Evolutionary conservation across 2,888 invertebrate genomes (phyloP).

Genomic region (Diaphora mendica): DNA sequence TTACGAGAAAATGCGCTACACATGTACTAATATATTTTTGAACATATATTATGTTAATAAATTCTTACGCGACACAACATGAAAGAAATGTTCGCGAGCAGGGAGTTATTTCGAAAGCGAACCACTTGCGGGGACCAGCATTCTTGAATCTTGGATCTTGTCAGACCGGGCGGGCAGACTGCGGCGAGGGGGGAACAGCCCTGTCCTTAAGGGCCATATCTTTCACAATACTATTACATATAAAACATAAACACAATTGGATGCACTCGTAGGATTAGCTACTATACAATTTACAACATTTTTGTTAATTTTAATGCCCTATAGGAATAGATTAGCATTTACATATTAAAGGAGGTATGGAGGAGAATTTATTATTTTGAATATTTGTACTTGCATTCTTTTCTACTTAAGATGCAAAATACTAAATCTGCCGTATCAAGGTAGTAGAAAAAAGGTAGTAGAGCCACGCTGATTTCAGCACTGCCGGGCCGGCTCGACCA

Average conservation of each 20-base stretch:
- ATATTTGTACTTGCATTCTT: not conserved
- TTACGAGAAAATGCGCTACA: not conserved
- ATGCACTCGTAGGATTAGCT: not conserved
- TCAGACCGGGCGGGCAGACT: slow-evolving; percentile 69
- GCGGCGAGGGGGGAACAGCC: slow-evolving; percentile 50
- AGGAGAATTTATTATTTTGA: too few relatives aligned
- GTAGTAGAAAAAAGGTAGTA: too few relatives aligned
- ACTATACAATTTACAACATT: not conserved
- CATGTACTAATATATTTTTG: not conserved
- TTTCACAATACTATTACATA: slow-evolving; percentile 8
- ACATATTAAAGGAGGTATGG: too few relatives aligned
- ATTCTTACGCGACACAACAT: slow-evolving; percentile 39
- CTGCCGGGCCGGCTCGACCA: too few relatives aligned
- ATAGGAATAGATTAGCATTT: not conserved
- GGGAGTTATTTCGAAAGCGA: slow-evolving; percentile 78
- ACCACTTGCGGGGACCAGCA: slow-evolving; percentile 71
- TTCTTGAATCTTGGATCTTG: slow-evolving; percentile 80
- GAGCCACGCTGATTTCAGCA: too few relatives aligned
- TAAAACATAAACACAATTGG: not conserved
- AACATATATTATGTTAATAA: slow-evolving; percentile 6
- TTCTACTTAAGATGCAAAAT: not conserved
- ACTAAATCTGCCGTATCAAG: too few relatives aligned
- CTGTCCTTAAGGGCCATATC: slow-evolving; percentile 46
- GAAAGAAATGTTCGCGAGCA: slow-evolving; percentile 68
- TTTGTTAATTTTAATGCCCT: not conserved